A percentile compares a stretch with the other conserved stretches of the same genome.
Evolutionary conservation across 2,797 vertebrate species (phyloP).

Genomic region (Hafferia zeledoni): DNA sequence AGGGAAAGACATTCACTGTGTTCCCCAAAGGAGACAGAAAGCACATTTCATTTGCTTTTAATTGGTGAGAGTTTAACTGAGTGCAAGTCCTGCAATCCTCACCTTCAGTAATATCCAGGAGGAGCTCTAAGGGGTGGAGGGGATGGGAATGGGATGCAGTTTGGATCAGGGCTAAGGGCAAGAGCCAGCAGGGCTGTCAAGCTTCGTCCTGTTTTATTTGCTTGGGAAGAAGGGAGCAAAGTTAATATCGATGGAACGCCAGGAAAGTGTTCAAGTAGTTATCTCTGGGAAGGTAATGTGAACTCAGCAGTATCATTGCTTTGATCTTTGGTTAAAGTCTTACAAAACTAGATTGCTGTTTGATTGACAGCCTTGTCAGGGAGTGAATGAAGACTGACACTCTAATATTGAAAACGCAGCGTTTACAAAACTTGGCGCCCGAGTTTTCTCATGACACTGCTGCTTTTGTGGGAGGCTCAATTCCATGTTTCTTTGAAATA

Average conservation of each 20-base stretch:
- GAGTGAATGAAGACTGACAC: constrained; percentile 82
- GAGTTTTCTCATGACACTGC: constrained; percentile 79
- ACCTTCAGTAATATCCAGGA: background rate
- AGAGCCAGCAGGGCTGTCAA: constrained; percentile 29
- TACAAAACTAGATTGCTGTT: constrained; percentile 75
- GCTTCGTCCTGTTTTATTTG: constrained; percentile 48
- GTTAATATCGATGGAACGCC: constrained; percentile 69
- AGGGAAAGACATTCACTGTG: constrained; percentile 44
- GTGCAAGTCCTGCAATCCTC: background rate
- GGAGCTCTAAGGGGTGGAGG: background rate
- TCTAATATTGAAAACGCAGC: constrained; percentile 78
- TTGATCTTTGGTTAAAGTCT: constrained; percentile 79
- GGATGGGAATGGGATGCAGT: background rate
- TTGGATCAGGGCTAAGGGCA: background rate
- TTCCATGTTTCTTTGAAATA: constrained; percentile 70
- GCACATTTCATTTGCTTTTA: constrained; percentile 33
- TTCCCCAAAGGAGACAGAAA: constrained; percentile 40
- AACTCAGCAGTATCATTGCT: constrained; percentile 81
- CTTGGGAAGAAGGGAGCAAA: constrained; percentile 52
- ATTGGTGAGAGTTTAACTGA: constrained; percentile 44
- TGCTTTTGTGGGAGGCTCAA: constrained; percentile 72
- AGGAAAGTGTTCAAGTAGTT: constrained; percentile 58
- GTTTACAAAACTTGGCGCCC: constrained; percentile 67
- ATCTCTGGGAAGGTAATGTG: constrained; percentile 75
- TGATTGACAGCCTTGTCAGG: constrained; percentile 80